These are phyloP conservation scores for Strix aluco DNA, from an alignment of 2,113 vertebrate genomes.

Conservation along the genomic window DNA sequence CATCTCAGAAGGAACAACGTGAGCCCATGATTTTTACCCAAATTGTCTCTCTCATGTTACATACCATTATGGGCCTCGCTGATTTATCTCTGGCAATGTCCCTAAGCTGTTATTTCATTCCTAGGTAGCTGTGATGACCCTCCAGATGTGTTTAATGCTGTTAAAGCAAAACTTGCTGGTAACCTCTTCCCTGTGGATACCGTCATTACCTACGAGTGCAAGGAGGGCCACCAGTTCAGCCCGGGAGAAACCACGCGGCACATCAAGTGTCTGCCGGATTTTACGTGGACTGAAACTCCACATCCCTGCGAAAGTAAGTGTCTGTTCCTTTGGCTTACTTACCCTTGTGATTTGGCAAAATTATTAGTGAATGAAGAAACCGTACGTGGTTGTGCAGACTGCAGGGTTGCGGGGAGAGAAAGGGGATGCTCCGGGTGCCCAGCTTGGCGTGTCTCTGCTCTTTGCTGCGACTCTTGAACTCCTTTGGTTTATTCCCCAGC, in stretches of 20 bases:
- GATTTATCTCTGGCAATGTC: rapidly evolving
- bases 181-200: conserved; percentile 26
- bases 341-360: rapidly evolving
- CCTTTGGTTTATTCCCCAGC: not conserved
- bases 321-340: not conserved
- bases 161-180: not conserved
- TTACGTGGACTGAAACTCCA: not conserved
- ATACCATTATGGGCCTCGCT: rapidly evolving
- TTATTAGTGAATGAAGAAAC: rapidly evolving
- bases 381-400: rapidly evolving
- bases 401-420: not conserved
- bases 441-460: not conserved
- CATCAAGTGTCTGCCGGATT: not conserved
- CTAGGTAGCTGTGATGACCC: conserved; percentile 46
- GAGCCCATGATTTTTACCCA: rapidly evolving
- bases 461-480: not conserved
- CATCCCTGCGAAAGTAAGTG: not conserved
- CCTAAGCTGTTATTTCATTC: not conserved
- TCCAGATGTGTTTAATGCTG: not conserved
- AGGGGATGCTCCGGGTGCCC: not conserved
- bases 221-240: not conserved
- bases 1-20: rapidly evolving
- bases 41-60: not conserved
- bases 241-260: rapidly evolving
- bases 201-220: not conserved